phyloP scores from a whole-genome alignment of 2,797 vertebrate genomes.

The Pteropus rufus region DNA sequence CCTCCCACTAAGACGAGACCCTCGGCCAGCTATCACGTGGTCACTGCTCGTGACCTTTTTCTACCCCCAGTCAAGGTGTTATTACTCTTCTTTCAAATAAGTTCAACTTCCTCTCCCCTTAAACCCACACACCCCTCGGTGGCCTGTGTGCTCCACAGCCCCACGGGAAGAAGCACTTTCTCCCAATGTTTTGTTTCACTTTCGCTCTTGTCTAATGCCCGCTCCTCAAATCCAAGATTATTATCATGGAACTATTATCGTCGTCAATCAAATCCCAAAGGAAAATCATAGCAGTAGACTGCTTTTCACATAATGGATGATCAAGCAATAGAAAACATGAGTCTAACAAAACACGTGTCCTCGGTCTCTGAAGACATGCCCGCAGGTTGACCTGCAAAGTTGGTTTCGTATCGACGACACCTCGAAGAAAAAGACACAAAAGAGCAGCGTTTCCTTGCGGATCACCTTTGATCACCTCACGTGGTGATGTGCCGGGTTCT shows the following conservation, averaged over 20 bases:
- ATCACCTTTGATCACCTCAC: neutral
- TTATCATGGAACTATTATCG: slow-evolving; percentile 25
- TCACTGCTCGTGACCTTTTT: neutral
- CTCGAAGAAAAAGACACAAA: slow-evolving; percentile 61
- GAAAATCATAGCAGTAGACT: slow-evolving; percentile 39
- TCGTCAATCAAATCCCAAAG: slow-evolving; percentile 47
- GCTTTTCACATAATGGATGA: slow-evolving; percentile 44
- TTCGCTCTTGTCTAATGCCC: neutral
- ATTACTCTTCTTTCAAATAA: neutral
- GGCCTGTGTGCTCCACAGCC: neutral
- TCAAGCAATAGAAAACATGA: neutral
- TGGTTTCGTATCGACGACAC: slow-evolving; percentile 25
- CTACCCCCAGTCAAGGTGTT: neutral
- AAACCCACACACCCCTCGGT: too few relatives aligned
- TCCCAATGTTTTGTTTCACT: neutral
- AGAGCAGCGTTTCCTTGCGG: neutral
- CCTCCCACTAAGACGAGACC: neutral
- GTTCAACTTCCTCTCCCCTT: neutral
- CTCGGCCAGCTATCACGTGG: neutral
- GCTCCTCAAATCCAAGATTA: neutral
- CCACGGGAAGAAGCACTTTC: neutral
- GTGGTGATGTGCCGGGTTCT: neutral
- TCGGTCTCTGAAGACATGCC: slow-evolving; percentile 53
- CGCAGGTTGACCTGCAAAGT: neutral
- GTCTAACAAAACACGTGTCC: slow-evolving; percentile 17